Conservation (phyloP, 1,140 invertebrate genomes). For the Aphidius ervi region DNA sequence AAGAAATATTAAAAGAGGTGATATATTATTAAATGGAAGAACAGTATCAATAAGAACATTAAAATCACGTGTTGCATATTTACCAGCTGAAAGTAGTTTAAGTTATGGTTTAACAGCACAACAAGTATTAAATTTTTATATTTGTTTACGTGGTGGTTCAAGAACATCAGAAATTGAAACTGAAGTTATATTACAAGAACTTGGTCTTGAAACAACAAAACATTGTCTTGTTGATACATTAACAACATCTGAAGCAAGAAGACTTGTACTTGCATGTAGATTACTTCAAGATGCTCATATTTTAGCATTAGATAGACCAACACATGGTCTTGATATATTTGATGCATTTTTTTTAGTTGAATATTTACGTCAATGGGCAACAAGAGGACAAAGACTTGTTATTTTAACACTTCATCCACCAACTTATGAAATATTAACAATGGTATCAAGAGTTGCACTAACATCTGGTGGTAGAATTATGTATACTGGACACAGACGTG, state of each 20-base stretch:
- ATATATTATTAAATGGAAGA: slow-evolving; percentile 84
- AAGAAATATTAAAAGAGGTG: slow-evolving; percentile 66
- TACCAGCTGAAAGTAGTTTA: slow-evolving; percentile 49
- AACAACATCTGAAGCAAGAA: slow-evolving; percentile 79
- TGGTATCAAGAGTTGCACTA: slow-evolving; percentile 82
- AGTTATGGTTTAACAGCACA: slow-evolving; percentile 73
- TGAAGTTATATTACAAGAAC: slow-evolving; percentile 67
- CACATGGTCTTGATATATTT: slow-evolving; percentile 91
- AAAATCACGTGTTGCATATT: slow-evolving; percentile 45
- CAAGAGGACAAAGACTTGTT: slow-evolving; percentile 73
- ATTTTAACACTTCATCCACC: slow-evolving; percentile 90
- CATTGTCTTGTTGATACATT: slow-evolving; percentile 65
- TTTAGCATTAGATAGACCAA: slow-evolving; percentile 82
- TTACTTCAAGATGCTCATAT: slow-evolving; percentile 80
- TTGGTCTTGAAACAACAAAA: slow-evolving; percentile 78
- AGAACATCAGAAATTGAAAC: slow-evolving; percentile 44
- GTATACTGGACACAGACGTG: slow-evolving; percentile 81
- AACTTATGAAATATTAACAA: slow-evolving; percentile 92
- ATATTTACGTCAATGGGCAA: slow-evolving; percentile 89
- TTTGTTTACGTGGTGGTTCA: slow-evolving; percentile 61
- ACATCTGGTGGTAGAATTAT: slow-evolving; percentile 85
- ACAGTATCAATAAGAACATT: slow-evolving; percentile 67
- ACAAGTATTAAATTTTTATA: slow-evolving; percentile 77
- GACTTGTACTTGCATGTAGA: slow-evolving; percentile 83
- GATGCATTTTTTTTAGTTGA: slow-evolving; percentile 94